phyloP scores from a whole-genome alignment of 2,797 vertebrate species.

The Microctenopoma lineatum region DNA sequence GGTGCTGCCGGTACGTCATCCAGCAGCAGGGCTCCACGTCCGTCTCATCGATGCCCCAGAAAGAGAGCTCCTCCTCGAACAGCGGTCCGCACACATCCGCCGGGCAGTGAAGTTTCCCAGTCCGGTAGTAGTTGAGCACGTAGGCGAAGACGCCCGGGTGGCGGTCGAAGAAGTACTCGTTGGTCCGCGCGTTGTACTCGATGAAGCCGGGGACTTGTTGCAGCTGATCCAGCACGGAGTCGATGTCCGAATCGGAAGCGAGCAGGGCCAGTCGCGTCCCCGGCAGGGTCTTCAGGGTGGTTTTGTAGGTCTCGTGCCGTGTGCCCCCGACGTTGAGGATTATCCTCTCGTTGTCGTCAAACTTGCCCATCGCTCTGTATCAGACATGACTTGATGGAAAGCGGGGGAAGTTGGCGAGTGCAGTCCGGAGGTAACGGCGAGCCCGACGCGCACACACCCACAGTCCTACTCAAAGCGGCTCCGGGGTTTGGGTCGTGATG shows the following conservation, averaged over 20 bases:
- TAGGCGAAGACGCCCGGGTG: conserved; percentile 96
- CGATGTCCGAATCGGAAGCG: conserved; percentile 87
- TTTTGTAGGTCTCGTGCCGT: conserved; percentile 95
- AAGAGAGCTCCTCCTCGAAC: conserved; percentile 95
- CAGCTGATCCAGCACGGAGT: conserved; percentile 85
- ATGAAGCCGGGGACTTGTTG: conserved; percentile 88
- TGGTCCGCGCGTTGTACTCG: conserved; percentile 85
- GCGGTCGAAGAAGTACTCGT: conserved; percentile 96
- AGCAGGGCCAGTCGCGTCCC: conserved; percentile 94
- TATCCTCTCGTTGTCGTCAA: conserved; percentile 96
- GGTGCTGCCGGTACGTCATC: conserved; percentile 97
- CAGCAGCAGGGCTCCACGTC: conserved; percentile 99
- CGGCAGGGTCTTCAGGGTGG: conserved; percentile 92
- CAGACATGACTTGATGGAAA: conserved; percentile 90
- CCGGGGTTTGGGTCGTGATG: conserved; percentile 25
- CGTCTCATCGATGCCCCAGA: conserved; percentile 98
- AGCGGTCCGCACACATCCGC: conserved; percentile 96
- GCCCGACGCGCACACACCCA: conserved; percentile 62
- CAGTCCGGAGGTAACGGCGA: conserved; percentile 65
- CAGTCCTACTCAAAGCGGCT: conserved; percentile 46
- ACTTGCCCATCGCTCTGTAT: conserved; percentile 94
- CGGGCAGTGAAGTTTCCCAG: conserved; percentile 96
- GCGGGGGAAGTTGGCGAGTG: conserved; percentile 62
- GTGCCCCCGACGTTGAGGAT: conserved; percentile 97
- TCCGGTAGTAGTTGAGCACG: conserved; percentile 97